Evolutionary conservation across 1,140 invertebrate genomes (phyloP), one percentile per base, ranked within the genome.

Genomic region (Zaprionus capensis): DNA sequence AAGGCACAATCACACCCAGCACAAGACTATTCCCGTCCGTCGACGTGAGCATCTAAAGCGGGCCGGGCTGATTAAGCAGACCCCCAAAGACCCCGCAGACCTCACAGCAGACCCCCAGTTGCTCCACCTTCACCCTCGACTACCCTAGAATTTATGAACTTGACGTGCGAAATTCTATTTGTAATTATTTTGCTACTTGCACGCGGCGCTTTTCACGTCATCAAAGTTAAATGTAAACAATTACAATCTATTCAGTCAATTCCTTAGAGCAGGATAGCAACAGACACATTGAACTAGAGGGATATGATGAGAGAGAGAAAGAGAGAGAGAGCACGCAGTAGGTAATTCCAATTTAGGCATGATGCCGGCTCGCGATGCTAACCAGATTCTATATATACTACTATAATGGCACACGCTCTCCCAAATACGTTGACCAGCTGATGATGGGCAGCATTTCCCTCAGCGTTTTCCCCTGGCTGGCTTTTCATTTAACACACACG

Each of bases 81-180:
- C 51, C 64, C 17, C 46, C 7, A 4, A 17, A 41, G 38, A 41
- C 38, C n/a, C 41, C 41, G 4, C 76, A 70, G 4, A 28, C 65
- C 64, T 51, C 65, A 15, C 38, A 41, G 46, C 63, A 70, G 58
- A 53, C 28, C 6, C 51, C 44, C 15, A 26, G 1, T 1, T 15
- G 2, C 17, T 9, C 41, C 22, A 28, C 41, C 14, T 20, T 6
- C 59, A 26, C 59, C 28, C 22, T 44, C 34, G 3, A 36, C 31
- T 4, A 31, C 38, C 55, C 26, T 22, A 44, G 4, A 72, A 81
- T 78, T 90, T 79, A 87, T 87, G 85, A 84, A 87, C 84, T 87
- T 87, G 81, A 81, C 78, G 84, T 87, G 81, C 68, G 78, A 84
- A 87, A 80, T 83, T 76, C 84, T 74, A 83, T 84, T 78, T 90